Evolutionary conservation across 2,113 vertebrate species (phyloP).

Genomic region (Egretta garzetta): DNA sequence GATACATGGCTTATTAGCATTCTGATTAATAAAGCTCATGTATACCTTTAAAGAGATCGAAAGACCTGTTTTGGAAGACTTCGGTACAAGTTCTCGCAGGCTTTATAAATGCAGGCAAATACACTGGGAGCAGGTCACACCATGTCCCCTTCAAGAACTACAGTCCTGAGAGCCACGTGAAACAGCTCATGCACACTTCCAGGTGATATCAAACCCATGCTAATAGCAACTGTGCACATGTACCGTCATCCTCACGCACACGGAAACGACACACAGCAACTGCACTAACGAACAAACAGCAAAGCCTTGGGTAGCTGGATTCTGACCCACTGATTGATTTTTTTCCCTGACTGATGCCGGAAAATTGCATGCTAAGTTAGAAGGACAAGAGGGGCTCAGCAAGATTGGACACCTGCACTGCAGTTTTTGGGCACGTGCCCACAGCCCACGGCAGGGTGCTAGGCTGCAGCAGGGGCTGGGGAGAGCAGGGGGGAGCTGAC

Average conservation of each 20-base stretch:
- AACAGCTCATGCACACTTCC: background rate
- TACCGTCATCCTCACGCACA: accelerated
- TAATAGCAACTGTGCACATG: background rate
- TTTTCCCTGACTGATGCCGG: background rate
- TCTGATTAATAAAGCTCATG: background rate
- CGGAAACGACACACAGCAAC: background rate
- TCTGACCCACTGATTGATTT: background rate
- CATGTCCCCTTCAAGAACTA: background rate
- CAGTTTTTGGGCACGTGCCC: background rate
- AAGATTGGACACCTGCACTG: background rate
- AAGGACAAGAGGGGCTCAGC: background rate
- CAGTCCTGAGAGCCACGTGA: background rate
- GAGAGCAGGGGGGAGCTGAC: background rate
- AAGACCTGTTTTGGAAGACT: background rate
- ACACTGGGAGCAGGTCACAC: background rate
- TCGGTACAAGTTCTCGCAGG: background rate
- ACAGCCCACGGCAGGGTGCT: background rate
- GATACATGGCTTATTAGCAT: background rate
- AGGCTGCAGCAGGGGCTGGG: background rate
- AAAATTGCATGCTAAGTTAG: background rate
- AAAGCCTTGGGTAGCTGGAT: background rate
- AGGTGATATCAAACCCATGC: background rate
- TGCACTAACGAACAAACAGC: background rate
- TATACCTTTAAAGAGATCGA: background rate
- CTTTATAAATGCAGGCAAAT: background rate